Conservation (phyloP, 2,113 vertebrate genomes). For the Mobula hypostoma region DNA sequence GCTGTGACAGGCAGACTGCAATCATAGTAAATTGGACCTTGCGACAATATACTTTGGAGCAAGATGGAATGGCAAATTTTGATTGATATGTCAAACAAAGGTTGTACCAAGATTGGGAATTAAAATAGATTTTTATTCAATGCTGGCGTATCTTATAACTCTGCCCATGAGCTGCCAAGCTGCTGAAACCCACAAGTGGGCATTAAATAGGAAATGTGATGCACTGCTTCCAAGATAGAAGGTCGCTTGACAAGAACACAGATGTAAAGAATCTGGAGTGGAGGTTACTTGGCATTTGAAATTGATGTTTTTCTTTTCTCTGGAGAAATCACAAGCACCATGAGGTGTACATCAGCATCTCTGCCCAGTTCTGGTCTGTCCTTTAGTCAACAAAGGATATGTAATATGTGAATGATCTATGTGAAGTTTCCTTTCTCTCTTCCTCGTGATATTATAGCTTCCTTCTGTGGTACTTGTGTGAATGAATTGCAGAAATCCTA, state of each 20-base stretch:
- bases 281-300: not conserved
- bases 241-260: not conserved
- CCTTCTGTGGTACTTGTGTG: not conserved
- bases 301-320: not conserved
- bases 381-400: not conserved
- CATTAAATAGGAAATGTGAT: not conserved
- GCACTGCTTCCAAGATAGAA: not conserved
- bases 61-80: not conserved
- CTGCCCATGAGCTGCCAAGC: not conserved
- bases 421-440: not conserved
- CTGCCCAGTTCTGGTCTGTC: not conserved
- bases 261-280: not conserved
- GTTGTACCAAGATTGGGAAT: not conserved
- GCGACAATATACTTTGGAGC: not conserved
- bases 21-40: not conserved
- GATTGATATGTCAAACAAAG: not conserved
- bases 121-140: not conserved
- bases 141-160: not conserved
- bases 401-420: not conserved
- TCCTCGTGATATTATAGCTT: not conserved
- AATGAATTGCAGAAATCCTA: not conserved
- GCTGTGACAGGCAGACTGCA: not conserved
- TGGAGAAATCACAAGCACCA: not conserved
- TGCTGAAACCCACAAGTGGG: not conserved
- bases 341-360: not conserved